Base-by-base conservation (phyloP, 2,797 vertebrate genomes). In the Gymnothorax javanicus region DNA sequence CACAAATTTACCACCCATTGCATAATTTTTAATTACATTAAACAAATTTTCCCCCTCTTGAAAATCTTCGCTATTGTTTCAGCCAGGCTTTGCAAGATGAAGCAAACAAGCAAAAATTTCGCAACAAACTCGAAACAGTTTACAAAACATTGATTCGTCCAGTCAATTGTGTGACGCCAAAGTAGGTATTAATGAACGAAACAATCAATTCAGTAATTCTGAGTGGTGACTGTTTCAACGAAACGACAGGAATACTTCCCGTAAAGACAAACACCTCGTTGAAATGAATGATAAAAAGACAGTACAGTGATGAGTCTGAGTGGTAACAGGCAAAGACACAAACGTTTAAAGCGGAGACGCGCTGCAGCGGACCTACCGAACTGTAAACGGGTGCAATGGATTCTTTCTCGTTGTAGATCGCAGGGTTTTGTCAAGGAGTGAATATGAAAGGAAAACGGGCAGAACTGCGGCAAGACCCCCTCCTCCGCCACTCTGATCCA, bases 351-450 rank as follows among this genome's bases (percentile, higher is more conserved):
- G 43, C 12, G 7, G 54, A 54, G 56, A 86, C 75, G 77, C 15
- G 82, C n/a, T 15, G 23, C 8, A 33, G 69, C 13, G 67, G 50
- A 87, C 95, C 95, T 95, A 95, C 95, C 95, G 94, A 92, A 90
- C 75, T 69, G 52, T 88, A 88, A 94, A 87, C 89, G 89, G 86
- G 89, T 77, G 89, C 83, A 87, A 89, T 86, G 85, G 69, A 91
- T 86, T 86, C 87, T 83, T 23, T 33, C 7, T 12, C 8, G 89
- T 75, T 86, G 75, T n/a, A 23, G 89, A 87, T 90, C 87, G 64
- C 33, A 84, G 62, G 82, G 75, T 87, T 86, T 85, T 85, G 75
- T 81, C 86, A 86, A 15, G 82, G 90, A 90, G 89, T 33, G 90
- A 92, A 93, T 93, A 91, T 91, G 90, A 86, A 87, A 88, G 87